Evolutionary conservation across 2,797 vertebrate species (phyloP), one percentile per base, ranked within the genome.

Genomic region (Sternarchorhynchus goeldii): DNA sequence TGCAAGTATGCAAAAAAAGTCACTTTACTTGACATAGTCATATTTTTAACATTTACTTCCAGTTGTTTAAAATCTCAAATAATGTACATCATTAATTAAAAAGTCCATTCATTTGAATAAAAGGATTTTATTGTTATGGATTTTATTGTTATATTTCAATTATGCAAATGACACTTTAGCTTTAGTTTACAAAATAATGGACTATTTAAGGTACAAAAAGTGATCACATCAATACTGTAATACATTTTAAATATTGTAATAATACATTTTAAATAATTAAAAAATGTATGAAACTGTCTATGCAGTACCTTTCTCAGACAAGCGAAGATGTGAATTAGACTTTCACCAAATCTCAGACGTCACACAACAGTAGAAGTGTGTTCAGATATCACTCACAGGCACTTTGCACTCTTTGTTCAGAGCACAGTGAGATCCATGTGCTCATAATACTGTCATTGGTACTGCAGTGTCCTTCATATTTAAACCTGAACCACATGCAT

Each of bases 261-360:
- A 75, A 88, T 80, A 82, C 25, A 55, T 75, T 71, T 70, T 55
- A 58, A 82, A 67, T 45, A 83, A 86, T 86, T 86, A 83, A 87
- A 77, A 69, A 31, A 64, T 66, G 55, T 78, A 53, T 82, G 64
- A 68, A 59, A 75, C 36, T 79, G 29, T 80, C 77, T 78, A 80
- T 84, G 81, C 81, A 88, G 65, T 2, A 60, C 34, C 57, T 50
- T 57, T n/a, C 21, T 74, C 56, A 68, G 32, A 20, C 21, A 8
- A 29, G 45, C 6, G 36, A n/a, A 56, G 55, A 68, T 69, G 41
- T 39, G 18, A 25, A 34, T 8, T 25, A 17, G 39, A 79, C 7
- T n/a, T 45, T 55, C 50, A 50, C 7, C 21, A 76, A 64, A 57
- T 39, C 18, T 12, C n/a, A 32, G 12, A 39, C 18, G 12, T 29